These are phyloP conservation scores for Lateolabrax maculatus DNA, from an alignment of 2,797 vertebrate species.

Conservation along the genomic window DNA sequence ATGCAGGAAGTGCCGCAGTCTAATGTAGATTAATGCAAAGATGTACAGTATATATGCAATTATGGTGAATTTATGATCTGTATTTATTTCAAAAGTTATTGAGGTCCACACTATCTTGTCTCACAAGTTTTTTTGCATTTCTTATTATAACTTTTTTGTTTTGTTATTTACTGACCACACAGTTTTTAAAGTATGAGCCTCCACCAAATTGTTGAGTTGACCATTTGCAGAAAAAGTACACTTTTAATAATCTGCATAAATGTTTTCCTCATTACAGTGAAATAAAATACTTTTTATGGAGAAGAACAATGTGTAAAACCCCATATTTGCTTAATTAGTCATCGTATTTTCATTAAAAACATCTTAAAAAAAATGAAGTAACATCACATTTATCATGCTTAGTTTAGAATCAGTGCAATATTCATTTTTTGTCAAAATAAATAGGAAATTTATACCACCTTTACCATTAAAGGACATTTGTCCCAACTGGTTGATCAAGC, in stretches of 20 bases:
- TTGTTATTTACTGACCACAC: background rate
- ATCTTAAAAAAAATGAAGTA: no score
- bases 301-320: background rate
- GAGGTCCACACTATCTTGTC: background rate
- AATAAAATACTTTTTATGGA: background rate
- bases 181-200: background rate
- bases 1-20: background rate
- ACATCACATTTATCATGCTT: no score
- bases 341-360: no score
- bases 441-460: background rate
- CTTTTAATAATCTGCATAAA: no score
- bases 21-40: conserved; percentile 6
- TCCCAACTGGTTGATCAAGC: background rate
- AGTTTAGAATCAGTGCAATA: background rate
- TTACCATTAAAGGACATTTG: no score
- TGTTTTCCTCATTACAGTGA: background rate
- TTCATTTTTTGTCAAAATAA: background rate
- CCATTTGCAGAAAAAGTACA: background rate
- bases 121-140: background rate
- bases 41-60: conserved; percentile 1
- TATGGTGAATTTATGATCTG: background rate
- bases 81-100: background rate
- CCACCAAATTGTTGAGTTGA: no score
- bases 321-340: no score
- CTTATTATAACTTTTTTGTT: background rate